These are phyloP conservation scores for Actenoides hombroni DNA, from an alignment of 2,113 vertebrate species.

Conservation along the genomic window DNA sequence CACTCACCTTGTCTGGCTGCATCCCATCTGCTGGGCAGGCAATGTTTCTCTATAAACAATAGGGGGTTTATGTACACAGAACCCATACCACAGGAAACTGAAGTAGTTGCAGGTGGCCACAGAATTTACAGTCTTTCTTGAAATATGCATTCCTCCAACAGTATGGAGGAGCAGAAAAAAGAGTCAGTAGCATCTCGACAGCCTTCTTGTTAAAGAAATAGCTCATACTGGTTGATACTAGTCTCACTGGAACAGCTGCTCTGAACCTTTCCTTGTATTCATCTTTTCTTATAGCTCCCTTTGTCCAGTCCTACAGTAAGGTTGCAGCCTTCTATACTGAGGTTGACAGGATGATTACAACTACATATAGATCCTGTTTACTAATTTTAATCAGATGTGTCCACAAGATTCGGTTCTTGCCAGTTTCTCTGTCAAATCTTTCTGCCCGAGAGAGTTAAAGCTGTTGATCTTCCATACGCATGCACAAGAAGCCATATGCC, in stretches of 20 bases:
- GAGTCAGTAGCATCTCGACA: neutral
- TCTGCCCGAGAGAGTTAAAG: conserved; percentile 32
- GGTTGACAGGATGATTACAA: neutral
- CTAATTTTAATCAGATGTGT: neutral
- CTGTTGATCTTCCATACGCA: neutral
- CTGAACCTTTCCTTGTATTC: neutral
- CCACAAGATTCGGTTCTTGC: neutral
- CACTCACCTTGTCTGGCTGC: neutral
- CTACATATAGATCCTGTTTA: neutral
- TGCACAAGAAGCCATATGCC: conserved; percentile 26
- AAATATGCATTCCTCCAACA: neutral
- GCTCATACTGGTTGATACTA: neutral
- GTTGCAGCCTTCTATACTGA: neutral
- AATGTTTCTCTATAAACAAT: neutral
- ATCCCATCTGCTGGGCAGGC: neutral
- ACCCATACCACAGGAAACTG: neutral
- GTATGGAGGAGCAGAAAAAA: neutral
- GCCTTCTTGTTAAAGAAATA: neutral
- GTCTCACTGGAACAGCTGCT: neutral
- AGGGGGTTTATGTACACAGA: neutral
- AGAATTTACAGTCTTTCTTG: neutral
- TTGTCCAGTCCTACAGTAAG: neutral
- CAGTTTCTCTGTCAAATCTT: neutral
- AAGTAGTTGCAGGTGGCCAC: neutral
- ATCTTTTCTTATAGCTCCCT: neutral